These are phyloP conservation scores for Paradoxurus hermaphroditus DNA, from an alignment of 2,113 vertebrate genomes.

Conservation along the genomic window DNA sequence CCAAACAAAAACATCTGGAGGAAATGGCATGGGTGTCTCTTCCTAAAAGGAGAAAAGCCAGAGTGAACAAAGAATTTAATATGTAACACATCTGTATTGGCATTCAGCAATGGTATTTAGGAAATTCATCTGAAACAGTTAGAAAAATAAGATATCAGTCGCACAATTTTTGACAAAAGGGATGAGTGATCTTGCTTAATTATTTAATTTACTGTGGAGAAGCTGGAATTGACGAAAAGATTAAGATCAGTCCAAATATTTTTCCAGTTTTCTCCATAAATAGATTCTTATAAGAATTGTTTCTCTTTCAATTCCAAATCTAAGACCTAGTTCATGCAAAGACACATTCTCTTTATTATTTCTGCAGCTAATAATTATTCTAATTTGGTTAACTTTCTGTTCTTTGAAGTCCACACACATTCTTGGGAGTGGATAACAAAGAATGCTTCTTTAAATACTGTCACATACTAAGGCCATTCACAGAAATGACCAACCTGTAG, in stretches of 20 bases:
- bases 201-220: conserved; percentile 34
- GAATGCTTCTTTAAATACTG: background rate
- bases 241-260: conserved; percentile 21
- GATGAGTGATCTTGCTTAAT: background rate
- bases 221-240: background rate
- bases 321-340: background rate
- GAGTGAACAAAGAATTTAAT: background rate
- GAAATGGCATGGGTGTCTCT: background rate
- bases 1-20: background rate
- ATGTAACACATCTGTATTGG: background rate
- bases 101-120: background rate
- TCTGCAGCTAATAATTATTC: conserved; percentile 17
- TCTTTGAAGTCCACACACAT: conserved; percentile 10
- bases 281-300: background rate
- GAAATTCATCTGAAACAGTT: background rate
- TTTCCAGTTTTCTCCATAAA: conserved; percentile 11
- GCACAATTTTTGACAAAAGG: background rate
- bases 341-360: background rate
- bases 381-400: background rate
- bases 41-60: background rate
- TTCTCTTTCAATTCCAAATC: conserved; percentile 11
- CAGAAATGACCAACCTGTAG: background rate
- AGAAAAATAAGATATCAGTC: background rate
- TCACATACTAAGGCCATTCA: background rate
- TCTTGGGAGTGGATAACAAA: background rate